Conservation (phyloP, 2,113 vertebrate genomes). For the Tachuris rubrigastra region DNA sequence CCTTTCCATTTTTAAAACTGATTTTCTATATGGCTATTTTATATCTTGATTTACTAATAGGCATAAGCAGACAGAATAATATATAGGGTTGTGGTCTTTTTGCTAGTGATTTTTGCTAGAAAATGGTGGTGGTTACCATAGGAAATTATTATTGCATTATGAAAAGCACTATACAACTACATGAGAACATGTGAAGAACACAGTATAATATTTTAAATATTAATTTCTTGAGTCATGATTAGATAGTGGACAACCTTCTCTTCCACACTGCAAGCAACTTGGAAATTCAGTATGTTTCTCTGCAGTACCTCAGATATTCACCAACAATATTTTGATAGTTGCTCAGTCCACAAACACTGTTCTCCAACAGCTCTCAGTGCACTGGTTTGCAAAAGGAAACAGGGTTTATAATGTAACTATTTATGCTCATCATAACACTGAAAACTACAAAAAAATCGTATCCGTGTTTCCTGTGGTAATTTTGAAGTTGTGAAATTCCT, state of each 20-base stretch:
- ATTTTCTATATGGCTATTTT: neutral
- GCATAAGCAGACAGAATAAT: neutral
- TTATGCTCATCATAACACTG: neutral
- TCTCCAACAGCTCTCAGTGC: neutral
- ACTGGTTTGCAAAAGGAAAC: neutral
- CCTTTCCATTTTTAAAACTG: neutral
- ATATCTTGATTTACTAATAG: neutral
- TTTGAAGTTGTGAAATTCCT: neutral
- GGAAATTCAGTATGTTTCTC: neutral
- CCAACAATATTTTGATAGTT: neutral
- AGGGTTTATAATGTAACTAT: neutral
- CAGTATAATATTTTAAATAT: neutral
- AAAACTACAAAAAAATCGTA: neutral
- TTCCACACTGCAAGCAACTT: neutral
- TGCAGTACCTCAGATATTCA: neutral
- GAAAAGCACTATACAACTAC: neutral
- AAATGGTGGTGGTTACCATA: neutral
- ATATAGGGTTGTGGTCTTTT: neutral
- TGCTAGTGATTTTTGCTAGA: neutral
- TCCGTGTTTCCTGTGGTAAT: neutral
- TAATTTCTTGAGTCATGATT: neutral
- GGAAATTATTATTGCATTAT: neutral
- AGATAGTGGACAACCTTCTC: neutral
- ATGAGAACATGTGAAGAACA: neutral
- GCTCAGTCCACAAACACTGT: neutral